Conservation (phyloP, 35 echinoderm and acorn worm species). For the Strongylocentrotus purpuratus region DNA sequence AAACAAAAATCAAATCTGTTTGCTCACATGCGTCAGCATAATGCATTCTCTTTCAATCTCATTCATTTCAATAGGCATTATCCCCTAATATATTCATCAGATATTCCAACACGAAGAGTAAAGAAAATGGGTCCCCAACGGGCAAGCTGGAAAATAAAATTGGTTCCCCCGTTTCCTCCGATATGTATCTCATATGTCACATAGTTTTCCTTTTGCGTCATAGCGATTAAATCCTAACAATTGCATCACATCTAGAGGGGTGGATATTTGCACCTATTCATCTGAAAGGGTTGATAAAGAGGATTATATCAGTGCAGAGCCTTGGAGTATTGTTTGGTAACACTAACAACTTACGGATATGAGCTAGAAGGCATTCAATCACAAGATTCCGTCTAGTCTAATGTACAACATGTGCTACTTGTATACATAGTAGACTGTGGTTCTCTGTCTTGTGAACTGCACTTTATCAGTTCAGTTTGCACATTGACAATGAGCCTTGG, state of each 20-base stretch:
- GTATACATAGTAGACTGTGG: background rate
- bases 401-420: background rate
- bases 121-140: background rate
- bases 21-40: background rate
- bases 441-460: background rate
- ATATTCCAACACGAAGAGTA: background rate
- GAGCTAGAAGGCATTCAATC: background rate
- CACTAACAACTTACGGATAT: background rate
- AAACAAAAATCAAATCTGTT: constrained; percentile 5
- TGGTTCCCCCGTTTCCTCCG: background rate
- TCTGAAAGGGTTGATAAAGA: background rate
- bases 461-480: background rate
- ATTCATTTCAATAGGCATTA: background rate
- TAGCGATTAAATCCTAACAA: constrained; percentile 18
- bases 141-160: background rate
- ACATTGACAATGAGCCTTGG: background rate
- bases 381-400: background rate
- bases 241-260: background rate
- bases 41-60: background rate
- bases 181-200: background rate
- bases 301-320: background rate
- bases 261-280: background rate
- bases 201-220: constrained; percentile 10
- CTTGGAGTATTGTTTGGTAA: constrained; percentile 2
- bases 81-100: constrained; percentile 11